These are phyloP conservation scores for Hirudo medicinalis DNA, from an alignment of 1,140 invertebrate species.

Conservation along the genomic window DNA sequence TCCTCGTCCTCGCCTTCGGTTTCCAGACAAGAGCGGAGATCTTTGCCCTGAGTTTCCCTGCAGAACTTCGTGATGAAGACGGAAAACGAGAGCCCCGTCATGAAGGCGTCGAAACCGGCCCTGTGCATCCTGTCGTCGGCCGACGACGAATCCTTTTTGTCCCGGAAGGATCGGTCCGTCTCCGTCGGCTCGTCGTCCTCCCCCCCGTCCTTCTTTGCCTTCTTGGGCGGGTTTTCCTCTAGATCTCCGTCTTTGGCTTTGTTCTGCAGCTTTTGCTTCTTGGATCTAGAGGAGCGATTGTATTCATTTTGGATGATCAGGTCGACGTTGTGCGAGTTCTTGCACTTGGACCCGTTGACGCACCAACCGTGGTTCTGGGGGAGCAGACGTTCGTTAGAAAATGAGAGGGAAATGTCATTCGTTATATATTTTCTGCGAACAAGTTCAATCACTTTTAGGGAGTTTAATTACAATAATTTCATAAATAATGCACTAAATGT, in stretches of 20 bases:
- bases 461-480: too few relatives aligned
- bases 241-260: background rate
- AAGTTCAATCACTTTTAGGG: background rate
- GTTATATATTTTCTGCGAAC: background rate
- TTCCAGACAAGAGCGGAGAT: too few relatives aligned
- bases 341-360: constrained; percentile 29
- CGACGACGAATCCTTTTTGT: background rate
- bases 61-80: constrained; percentile 30
- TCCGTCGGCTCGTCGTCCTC: background rate
- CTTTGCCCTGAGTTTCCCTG: background rate
- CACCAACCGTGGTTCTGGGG: constrained; percentile 41
- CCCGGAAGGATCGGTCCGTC: background rate
- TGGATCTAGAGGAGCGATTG: background rate
- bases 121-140: constrained; percentile 31
- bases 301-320: constrained; percentile 29
- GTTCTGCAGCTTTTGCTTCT: background rate
- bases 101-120: constrained; percentile 45
- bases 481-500: too few relatives aligned
- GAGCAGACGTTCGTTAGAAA: background rate
- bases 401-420: too few relatives aligned
- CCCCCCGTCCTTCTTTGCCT: background rate
- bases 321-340: constrained; percentile 39
- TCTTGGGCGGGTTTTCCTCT: background rate
- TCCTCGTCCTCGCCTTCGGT: background rate
- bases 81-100: constrained; percentile 42